Percentiles rank a stretch among this genome's conserved stretches.
These are phyloP conservation scores for Octopus sinensis DNA, from an alignment of 1,140 invertebrate genomes.

Conservation along the genomic window DNA sequence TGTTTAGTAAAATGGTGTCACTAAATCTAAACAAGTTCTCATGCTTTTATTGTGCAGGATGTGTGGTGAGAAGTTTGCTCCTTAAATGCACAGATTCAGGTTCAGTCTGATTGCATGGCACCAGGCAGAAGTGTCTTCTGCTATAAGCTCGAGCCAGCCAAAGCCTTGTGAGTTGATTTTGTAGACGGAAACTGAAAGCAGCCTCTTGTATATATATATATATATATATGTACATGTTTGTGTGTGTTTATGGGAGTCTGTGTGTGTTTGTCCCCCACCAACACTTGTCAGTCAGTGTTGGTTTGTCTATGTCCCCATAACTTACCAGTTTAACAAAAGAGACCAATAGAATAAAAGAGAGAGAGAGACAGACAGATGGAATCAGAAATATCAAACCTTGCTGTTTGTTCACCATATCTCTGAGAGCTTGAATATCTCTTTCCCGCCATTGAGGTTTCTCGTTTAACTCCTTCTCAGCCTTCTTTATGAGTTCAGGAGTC, in stretches of 20 bases:
- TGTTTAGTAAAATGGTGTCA: no score
- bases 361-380: background rate
- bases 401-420: slow-evolving; percentile 49
- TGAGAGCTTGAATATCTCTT: slow-evolving; percentile 54
- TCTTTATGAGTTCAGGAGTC: slow-evolving; percentile 43
- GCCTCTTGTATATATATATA: background rate
- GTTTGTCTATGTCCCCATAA: no score
- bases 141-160: no score
- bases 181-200: background rate
- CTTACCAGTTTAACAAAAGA: no score
- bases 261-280: background rate
- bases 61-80: no score
- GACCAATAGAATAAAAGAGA: background rate
- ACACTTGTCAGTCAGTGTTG: no score
- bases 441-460: slow-evolving; percentile 54
- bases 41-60: no score
- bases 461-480: slow-evolving; percentile 54
- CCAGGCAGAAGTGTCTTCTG: no score
- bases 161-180: no score
- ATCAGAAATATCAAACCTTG: slow-evolving; percentile 33
- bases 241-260: background rate
- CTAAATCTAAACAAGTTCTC: no score
- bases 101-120: no score
- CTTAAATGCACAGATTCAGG: no score
- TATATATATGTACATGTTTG: background rate